Evolutionary conservation across 2,888 invertebrate species (phyloP).

Genomic region (Subacronicta megacephala): DNA sequence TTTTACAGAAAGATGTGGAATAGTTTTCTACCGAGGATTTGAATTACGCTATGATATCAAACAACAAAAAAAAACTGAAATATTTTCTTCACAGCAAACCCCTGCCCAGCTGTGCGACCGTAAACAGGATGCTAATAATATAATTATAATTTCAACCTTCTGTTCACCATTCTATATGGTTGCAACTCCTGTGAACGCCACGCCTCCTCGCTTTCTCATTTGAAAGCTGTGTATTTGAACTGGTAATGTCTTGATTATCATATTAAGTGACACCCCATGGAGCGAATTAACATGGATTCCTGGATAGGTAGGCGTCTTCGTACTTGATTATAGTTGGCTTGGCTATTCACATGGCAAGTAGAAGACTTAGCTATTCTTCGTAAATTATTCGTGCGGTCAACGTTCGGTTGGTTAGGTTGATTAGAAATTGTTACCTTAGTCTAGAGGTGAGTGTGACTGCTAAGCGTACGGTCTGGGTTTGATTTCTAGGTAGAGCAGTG

Average conservation of each 20-base stretch:
- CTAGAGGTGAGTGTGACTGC: too few relatives aligned
- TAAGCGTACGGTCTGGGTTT: too few relatives aligned
- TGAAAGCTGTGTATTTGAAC: constrained; percentile 73
- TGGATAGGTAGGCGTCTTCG: constrained; percentile 45
- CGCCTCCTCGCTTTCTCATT: constrained; percentile 63
- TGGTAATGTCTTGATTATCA: constrained; percentile 80
- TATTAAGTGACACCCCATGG: constrained; percentile 74
- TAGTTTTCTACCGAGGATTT: too few relatives aligned
- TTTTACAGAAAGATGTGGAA: too few relatives aligned
- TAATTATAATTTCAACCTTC: background rate
- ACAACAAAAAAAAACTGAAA: too few relatives aligned
- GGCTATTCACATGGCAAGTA: background rate
- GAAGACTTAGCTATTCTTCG: background rate
- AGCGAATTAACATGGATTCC: constrained; percentile 67
- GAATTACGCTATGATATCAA: too few relatives aligned
- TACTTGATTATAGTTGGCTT: constrained; percentile 4
- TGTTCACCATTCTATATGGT: constrained; percentile 4
- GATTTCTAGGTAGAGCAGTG: background rate
- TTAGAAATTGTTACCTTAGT: too few relatives aligned
- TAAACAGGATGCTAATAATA: too few relatives aligned
- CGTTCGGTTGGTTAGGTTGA: too few relatives aligned
- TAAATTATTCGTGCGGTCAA: background rate
- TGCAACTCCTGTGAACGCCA: constrained; percentile 39
- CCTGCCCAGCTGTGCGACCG: too few relatives aligned
- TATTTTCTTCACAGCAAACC: too few relatives aligned